phyloP scores from a whole-genome alignment of 2,888 invertebrate genomes.

The Chrysotoxum bicinctum region DNA sequence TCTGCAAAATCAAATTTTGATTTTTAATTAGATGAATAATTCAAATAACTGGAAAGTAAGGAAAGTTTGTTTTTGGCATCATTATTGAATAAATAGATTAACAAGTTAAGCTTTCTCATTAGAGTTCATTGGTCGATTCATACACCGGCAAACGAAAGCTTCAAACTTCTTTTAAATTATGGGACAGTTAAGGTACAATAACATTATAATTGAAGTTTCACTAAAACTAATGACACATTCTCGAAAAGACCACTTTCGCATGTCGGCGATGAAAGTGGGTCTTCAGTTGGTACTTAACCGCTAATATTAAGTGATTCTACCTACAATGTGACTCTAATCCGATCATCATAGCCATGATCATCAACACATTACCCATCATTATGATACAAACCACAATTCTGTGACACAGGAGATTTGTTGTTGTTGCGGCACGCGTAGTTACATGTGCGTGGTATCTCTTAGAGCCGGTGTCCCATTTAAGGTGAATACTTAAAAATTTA shows the following conservation, averaged over 20 bases:
- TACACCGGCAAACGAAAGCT: conserved; percentile 45
- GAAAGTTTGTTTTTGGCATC: too few relatives aligned
- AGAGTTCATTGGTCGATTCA: conserved; percentile 38
- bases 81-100: not conserved
- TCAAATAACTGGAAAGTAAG: too few relatives aligned
- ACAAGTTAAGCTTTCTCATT: not conserved
- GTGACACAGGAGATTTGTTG: conserved; percentile 33
- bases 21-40: too few relatives aligned
- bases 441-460: not conserved
- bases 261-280: conserved; percentile 55
- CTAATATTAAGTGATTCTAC: conserved; percentile 13
- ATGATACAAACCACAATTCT: not conserved
- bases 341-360: conserved; percentile 51
- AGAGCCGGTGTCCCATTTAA: conserved; percentile 10
- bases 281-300: conserved; percentile 19
- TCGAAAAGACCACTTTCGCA: conserved; percentile 19
- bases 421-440: conserved; percentile 41
- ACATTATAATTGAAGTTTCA: conserved; percentile 37
- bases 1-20: too few relatives aligned
- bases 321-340: conserved; percentile 47
- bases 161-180: conserved; percentile 49
- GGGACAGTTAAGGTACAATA: conserved; percentile 27
- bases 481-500: conserved; percentile 19
- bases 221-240: conserved; percentile 40
- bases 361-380: conserved; percentile 23